phyloP scores from a whole-genome alignment of 2,113 vertebrate genomes.

The Nycticorax nycticorax region DNA sequence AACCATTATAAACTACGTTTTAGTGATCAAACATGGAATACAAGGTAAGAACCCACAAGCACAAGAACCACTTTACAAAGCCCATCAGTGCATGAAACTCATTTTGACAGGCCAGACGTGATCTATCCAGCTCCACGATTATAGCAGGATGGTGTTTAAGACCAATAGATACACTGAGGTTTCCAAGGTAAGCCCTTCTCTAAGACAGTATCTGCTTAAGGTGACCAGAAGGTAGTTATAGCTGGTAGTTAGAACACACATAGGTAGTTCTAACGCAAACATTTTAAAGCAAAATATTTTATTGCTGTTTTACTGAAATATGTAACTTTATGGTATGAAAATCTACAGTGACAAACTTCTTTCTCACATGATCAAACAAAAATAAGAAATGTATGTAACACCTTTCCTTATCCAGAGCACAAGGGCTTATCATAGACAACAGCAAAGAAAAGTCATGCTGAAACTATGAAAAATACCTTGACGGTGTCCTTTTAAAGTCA shows the following conservation, averaged over 20 bases:
- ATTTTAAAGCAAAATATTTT: neutral
- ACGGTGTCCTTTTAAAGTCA: conserved; percentile 24
- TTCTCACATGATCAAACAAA: neutral
- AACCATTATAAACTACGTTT: neutral
- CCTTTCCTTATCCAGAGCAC: neutral
- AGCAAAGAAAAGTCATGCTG: neutral
- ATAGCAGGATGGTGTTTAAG: neutral
- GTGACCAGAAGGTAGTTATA: neutral
- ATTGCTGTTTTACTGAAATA: neutral
- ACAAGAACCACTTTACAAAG: neutral
- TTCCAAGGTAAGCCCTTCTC: neutral
- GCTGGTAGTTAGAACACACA: neutral
- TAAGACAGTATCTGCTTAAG: neutral
- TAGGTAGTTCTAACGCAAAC: neutral
- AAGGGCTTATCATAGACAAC: neutral
- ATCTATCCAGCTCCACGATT: neutral
- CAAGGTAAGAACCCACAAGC: neutral
- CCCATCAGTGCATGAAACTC: neutral
- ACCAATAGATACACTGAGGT: neutral
- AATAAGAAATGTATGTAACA: neutral
- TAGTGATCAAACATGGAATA: neutral
- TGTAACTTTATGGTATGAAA: neutral
- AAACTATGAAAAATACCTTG: conserved; percentile 37
- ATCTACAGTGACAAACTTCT: neutral
- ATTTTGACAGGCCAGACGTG: neutral